These are phyloP conservation scores for Bradynema listronoti DNA, from an alignment of 1,140 invertebrate genomes.

Conservation along the genomic window DNA sequence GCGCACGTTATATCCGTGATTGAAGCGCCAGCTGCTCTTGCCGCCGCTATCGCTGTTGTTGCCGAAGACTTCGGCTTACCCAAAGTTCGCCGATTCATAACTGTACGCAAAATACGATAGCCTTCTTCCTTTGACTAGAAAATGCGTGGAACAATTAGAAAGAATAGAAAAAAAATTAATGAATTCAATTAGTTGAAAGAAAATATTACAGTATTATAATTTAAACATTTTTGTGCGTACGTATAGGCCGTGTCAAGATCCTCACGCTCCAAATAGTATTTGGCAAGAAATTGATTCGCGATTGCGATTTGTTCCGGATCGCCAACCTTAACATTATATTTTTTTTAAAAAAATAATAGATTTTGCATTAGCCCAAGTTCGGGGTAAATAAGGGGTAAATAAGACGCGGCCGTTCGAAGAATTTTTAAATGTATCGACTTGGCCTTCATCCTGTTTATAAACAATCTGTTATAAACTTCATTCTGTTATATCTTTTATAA, in stretches of 20 bases:
- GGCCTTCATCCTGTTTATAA: too few species aligned
- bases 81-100: slow-evolving; percentile 23
- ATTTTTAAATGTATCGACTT: too few species aligned
- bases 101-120: slow-evolving; percentile 22
- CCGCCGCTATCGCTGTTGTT: neutral
- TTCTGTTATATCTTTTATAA: too few species aligned
- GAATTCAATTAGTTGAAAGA: neutral
- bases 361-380: too few species aligned
- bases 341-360: too few species aligned
- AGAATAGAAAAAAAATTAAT: slow-evolving; percentile 17
- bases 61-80: neutral
- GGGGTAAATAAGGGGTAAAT: too few species aligned
- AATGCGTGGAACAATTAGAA: neutral
- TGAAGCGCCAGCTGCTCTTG: neutral
- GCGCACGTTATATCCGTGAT: neutral
- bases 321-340: slow-evolving; percentile 29
- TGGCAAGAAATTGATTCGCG: slow-evolving; percentile 80
- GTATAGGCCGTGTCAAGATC: slow-evolving; percentile 77
- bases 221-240: slow-evolving; percentile 85
- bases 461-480: too few species aligned
- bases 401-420: too few species aligned
- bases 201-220: slow-evolving; percentile 63
- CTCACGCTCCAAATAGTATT: slow-evolving; percentile 73
- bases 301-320: slow-evolving; percentile 33
- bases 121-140: slow-evolving; percentile 33